Base-by-base conservation (phyloP, 2,797 vertebrate genomes). In the Arremon brunneinucha region DNA sequence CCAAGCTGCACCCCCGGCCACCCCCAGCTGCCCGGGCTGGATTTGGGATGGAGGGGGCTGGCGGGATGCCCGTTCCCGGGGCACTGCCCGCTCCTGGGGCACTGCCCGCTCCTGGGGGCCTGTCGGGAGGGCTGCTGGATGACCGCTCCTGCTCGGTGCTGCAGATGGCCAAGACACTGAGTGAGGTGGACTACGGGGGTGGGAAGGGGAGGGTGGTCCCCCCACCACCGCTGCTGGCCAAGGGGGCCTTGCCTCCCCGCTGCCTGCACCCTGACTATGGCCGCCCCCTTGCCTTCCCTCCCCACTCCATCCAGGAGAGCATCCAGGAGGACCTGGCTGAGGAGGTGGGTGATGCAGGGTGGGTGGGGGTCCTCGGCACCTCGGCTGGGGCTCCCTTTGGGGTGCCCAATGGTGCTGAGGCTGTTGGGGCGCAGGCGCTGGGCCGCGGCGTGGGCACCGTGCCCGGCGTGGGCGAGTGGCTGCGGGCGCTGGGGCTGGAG, bases 81-180 rank as follows among this genome's bases (percentile, higher is more conserved):
- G 91, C 28, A 14, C 47, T 93, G 1, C 84, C 84, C 5, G 34
- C 37, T 3, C 69, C 1, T 1, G 78, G 55, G 60, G 87, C 72
- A 6, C 46, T 93, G 1, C 83, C 83, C 5, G 44, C 69, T 15
- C 6, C 60, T 1, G 79, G 50, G 4, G 55, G 32, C 22, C 55
- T 82, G 55, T 47, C 53, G 0, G 93, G 81, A 16, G 74, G 74
- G 35, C 94, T 95, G 44, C 94, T 99, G 78, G 99, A 99, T 4
- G 99, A 99, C 93, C 99, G 99, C 56, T 99, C 99, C 5, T 99
- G 99, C 95, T 99, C 99, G 0, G 99, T 99, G 88, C 98, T 99
- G 41, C 99, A 99, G 97, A 99, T 99, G 98, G 99, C 99, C 90
- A 99, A 99, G 97, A 99, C 99, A 2, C 97, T 99, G 95, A 99